phyloP scores from a whole-genome alignment of 2,797 vertebrate species.

The Liasis olivaceus region DNA sequence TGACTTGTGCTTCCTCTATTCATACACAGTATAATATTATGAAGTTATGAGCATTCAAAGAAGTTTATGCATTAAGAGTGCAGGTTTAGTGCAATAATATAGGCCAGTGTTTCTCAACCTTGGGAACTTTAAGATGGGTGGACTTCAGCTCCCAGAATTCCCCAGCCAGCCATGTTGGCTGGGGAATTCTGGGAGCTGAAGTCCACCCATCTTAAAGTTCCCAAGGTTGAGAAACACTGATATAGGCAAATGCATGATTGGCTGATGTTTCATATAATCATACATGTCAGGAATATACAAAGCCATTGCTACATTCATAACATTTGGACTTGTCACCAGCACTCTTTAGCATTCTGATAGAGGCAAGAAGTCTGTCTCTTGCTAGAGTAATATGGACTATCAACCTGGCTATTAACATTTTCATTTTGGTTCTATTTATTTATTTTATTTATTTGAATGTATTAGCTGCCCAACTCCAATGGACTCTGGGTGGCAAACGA shows the following conservation, averaged over 20 bases:
- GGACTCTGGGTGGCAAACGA: background rate
- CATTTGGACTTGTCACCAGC: background rate
- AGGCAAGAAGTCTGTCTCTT: background rate
- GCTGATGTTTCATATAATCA: background rate
- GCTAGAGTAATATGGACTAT: background rate
- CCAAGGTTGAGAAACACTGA: background rate
- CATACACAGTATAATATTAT: background rate
- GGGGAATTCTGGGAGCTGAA: too few species aligned
- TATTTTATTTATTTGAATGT: background rate
- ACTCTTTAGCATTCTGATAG: background rate
- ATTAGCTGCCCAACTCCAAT: background rate
- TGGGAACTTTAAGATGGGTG: background rate
- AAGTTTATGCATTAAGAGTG: background rate
- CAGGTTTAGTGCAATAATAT: background rate
- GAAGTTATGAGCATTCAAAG: background rate
- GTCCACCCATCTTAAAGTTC: too few species aligned
- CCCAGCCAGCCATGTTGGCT: too few species aligned
- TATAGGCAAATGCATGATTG: background rate
- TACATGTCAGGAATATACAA: background rate
- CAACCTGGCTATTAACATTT: background rate
- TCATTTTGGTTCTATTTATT: background rate
- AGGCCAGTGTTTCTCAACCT: background rate
- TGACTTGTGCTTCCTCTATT: background rate
- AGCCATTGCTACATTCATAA: background rate
- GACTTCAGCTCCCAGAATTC: too few species aligned